These are phyloP conservation scores for Phaenicophaeus curvirostris DNA, from an alignment of 2,797 vertebrate species.

Conservation along the genomic window DNA sequence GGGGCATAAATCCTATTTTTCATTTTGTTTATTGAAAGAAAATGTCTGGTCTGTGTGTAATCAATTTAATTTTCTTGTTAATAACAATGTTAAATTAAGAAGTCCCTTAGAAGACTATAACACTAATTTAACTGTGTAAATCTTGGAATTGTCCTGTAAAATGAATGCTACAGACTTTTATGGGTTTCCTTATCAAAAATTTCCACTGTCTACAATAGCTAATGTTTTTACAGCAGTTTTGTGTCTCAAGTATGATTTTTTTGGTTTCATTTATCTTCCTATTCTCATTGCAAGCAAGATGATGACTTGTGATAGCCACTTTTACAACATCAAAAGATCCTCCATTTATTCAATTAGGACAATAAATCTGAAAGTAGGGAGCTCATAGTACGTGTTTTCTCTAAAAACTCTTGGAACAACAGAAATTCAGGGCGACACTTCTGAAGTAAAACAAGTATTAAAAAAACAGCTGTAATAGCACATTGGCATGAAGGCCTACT, in stretches of 20 bases:
- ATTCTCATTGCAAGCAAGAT: background rate
- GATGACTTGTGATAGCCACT: background rate
- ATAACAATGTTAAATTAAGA: slow-evolving; percentile 57
- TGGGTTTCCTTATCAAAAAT: background rate
- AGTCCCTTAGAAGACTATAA: slow-evolving; percentile 45
- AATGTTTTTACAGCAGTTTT: background rate
- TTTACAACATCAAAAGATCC: background rate
- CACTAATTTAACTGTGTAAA: slow-evolving; percentile 46
- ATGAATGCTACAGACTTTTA: background rate
- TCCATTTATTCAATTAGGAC: background rate
- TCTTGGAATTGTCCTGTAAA: slow-evolving; percentile 32
- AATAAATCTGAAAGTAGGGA: background rate
- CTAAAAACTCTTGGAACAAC: background rate
- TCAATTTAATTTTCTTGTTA: slow-evolving; percentile 52
- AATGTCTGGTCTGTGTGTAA: slow-evolving; percentile 23
- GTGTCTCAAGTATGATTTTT: background rate
- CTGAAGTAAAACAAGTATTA: background rate
- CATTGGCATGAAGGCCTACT: background rate
- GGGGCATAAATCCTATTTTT: slow-evolving; percentile 27
- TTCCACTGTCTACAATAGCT: background rate
- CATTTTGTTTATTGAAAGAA: slow-evolving; percentile 49
- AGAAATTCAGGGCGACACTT: background rate
- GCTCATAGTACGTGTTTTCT: background rate
- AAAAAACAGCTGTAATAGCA: background rate
- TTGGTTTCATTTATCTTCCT: background rate